Base-by-base conservation (phyloP, 2,113 vertebrate genomes). In the Australoheros scitulus region DNA sequence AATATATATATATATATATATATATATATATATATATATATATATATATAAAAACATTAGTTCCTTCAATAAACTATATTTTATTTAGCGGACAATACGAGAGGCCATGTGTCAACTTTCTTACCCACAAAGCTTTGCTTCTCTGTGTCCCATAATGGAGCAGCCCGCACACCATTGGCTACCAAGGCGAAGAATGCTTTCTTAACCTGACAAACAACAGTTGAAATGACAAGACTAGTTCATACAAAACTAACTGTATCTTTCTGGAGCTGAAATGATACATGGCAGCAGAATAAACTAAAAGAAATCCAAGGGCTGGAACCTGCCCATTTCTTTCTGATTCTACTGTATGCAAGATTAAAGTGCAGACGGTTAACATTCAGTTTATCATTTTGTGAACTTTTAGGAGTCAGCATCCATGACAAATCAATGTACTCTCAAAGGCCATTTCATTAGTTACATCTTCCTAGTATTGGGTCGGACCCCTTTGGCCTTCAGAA, bases 81-180 rank as follows among this genome's bases (percentile, higher is more conserved):
- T 72, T 8, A 72, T 72, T 72, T 72, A 50, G 65, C 1, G 10
- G 29, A 52, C 43, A 72, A 52, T 13, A 52, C 4, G 43, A 72
- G 18, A n/a, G 26, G 34, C 52, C 1, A 3, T 4, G 9, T 72
- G 22, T 70, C 0, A 3, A 3, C 10, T 0, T 57, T 89, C 98
- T 97, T 94, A 99, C 98, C 98, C 95, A 99, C 97, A 96, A 99
- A 99, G 94, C 97, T 98, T 91, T 99, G 98, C 87, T 97, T 98
- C 94, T 98, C 98, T 76, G 97, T 98, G 92, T 99, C 98, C 98
- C 98, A 99, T 63, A 99, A 95, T 0, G 98, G 98, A 76, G 98
- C 98, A 77, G 98, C 98, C 84, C 98, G 96, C 24, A 99, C 98
- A 70, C 98, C 98, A 10, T 99, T 99, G 84, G 98, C 97, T 75